Percentiles rank a stretch among this genome's conserved stretches.
These are phyloP conservation scores for Sclerodermus sp. DNA, from an alignment of 2,888 invertebrate species.

Conservation along the genomic window DNA sequence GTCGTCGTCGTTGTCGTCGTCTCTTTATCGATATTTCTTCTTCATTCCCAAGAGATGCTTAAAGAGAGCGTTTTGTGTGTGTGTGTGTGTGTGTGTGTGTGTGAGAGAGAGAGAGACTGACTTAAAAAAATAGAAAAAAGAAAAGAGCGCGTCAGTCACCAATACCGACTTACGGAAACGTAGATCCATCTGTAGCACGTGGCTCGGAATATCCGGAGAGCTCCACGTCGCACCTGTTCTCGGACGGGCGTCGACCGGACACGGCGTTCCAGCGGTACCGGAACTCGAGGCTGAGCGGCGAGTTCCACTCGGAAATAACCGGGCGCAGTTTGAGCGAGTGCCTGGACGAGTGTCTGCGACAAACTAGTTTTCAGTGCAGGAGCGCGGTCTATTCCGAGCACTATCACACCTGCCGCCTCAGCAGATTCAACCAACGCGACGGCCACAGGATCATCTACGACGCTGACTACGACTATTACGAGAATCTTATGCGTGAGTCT, in stretches of 20 bases:
- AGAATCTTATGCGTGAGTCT: constrained; percentile 87
- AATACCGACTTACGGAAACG: constrained; percentile 39
- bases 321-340: constrained; percentile 87
- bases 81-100: too few relatives aligned
- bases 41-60: too few relatives aligned
- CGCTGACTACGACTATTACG: constrained; percentile 90
- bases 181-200: constrained; percentile 66
- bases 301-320: constrained; percentile 87
- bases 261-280: constrained; percentile 88
- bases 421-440: constrained; percentile 83
- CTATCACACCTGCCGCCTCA: constrained; percentile 80
- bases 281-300: constrained; percentile 83
- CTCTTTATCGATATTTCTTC: neutral
- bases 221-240: constrained; percentile 82
- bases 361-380: constrained; percentile 87
- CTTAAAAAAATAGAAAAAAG: neutral
- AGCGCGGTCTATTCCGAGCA: constrained; percentile 88
- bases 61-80: too few relatives aligned
- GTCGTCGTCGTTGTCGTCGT: too few relatives aligned
- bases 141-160: constrained; percentile 16
- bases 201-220: constrained; percentile 88
- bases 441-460: constrained; percentile 88
- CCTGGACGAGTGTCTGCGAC: constrained; percentile 84
- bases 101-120: neutral
- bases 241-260: constrained; percentile 79